Base-by-base conservation (phyloP, 2,888 invertebrate genomes). In the Agriopis aurantiaria region DNA sequence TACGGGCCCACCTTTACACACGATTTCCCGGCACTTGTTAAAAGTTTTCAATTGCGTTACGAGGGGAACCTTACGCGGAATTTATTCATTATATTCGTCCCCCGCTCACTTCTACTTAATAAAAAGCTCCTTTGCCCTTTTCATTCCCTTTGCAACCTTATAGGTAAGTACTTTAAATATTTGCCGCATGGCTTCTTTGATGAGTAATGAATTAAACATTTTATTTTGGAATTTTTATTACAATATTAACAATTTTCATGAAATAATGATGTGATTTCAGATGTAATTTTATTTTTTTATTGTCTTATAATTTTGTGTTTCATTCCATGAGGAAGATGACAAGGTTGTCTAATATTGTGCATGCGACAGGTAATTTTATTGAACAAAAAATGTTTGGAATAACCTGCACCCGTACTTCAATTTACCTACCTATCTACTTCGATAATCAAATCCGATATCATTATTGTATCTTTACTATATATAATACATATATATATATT, bases 41-140 rank as follows among this genome's bases (percentile, higher is more conserved):
- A 93, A 94, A 93, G 92, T 93, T 94, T 93, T 93, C 94, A 93
- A 94, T 94, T 93, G 93, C 93, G 90, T 93, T 93, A 93, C 84
- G 88, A 88, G 86, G 88, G 78, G 88, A 85, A 82, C 88, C 89
- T 90, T 88, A 92, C 88, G 88, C 88, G 87, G 91, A 93, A 93
- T 93, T 94, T 94, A 94, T 94, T 94, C 93, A 92, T 93, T 93
- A 92, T 91, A 89, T 89, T 91, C 89, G 85, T 84, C 88, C 85
- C 83, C 85, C 83, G 82, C 83, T 84, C 85, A 63, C 66, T 71
- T 86, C 87, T 86, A 87, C 89, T 91, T 92, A 91, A 93, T 93
- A 92, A 92, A 85, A 93, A 87, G 84, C 87, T 88, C 83, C 86
- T 90, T 91, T 90, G 91, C 91, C 90, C 88, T 89, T 88, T 90